phyloP scores from a whole-genome alignment of 2,888 invertebrate species.

The Euplexia lucipara region DNA sequence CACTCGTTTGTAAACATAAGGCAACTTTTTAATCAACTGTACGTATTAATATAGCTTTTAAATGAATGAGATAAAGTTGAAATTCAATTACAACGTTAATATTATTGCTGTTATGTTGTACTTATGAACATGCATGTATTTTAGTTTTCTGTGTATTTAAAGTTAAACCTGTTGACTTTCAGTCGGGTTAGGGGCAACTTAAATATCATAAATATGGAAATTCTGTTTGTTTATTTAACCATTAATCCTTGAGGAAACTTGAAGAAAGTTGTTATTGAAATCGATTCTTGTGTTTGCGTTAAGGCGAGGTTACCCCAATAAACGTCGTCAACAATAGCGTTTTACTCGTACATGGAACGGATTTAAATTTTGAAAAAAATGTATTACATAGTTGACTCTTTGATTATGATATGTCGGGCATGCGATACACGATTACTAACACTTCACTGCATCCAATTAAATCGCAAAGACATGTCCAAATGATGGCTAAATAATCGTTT shows the following conservation, averaged over 20 bases:
- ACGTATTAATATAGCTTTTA: slow-evolving; percentile 56
- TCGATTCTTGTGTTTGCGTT: slow-evolving; percentile 19
- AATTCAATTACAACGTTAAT: slow-evolving; percentile 53
- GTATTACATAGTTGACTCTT: too few relatives aligned
- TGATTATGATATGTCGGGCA: too few relatives aligned
- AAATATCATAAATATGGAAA: slow-evolving; percentile 46
- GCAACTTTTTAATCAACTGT: slow-evolving; percentile 53
- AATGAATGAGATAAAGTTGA: slow-evolving; percentile 54
- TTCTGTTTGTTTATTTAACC: slow-evolving; percentile 20
- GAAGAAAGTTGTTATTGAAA: slow-evolving; percentile 33
- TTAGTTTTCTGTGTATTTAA: slow-evolving; percentile 38
- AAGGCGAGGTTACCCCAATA: too few relatives aligned
- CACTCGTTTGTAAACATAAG: slow-evolving; percentile 43
- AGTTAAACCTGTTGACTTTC: slow-evolving; percentile 50
- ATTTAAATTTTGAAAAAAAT: too few relatives aligned
- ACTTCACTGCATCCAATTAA: too few relatives aligned
- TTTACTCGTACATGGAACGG: too few relatives aligned
- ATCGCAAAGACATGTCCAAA: too few relatives aligned
- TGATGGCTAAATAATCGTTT: too few relatives aligned
- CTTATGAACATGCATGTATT: slow-evolving; percentile 35
- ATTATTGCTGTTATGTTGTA: slow-evolving; percentile 39
- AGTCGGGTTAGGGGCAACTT: slow-evolving; percentile 33
- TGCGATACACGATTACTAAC: too few relatives aligned
- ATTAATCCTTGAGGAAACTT: slow-evolving; percentile 24
- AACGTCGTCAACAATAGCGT: too few relatives aligned